phyloP scores from a whole-genome alignment of 2,888 invertebrate genomes.

The Axea sp. region DNA sequence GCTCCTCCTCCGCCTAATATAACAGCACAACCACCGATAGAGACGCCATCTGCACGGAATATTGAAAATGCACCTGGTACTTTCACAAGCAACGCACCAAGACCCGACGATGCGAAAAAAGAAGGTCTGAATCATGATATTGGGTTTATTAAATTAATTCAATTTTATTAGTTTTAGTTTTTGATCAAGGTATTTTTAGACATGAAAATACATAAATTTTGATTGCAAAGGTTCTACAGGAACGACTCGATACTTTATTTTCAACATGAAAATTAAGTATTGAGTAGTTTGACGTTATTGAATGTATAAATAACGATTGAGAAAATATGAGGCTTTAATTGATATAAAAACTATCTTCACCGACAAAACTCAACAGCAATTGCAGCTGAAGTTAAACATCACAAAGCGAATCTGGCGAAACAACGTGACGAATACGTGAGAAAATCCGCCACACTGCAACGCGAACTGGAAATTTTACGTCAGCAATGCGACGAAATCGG shows the following conservation, averaged over 20 bases:
- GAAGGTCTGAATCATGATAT: slow-evolving; percentile 71
- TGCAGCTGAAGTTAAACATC: slow-evolving; percentile 90
- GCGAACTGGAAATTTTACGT: slow-evolving; percentile 88
- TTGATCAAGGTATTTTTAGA: slow-evolving; percentile 1
- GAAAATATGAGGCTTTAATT: slow-evolving; percentile 1
- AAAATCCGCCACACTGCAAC: slow-evolving; percentile 86
- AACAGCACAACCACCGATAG: slow-evolving; percentile 65
- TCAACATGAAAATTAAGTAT: slow-evolving; percentile 6
- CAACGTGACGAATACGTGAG: slow-evolving; percentile 91
- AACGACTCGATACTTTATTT: slow-evolving; percentile 19
- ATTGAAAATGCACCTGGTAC: slow-evolving; percentile 68
- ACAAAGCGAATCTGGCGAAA: slow-evolving; percentile 88
- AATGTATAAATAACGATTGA: slow-evolving; percentile 1
- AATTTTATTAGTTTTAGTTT: slow-evolving; percentile 27
- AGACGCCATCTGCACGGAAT: slow-evolving; percentile 62
- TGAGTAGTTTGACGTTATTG: background rate
- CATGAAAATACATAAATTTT: background rate
- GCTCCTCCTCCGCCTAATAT: slow-evolving; percentile 70
- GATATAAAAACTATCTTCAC: slow-evolving; percentile 32
- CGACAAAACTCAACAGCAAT: slow-evolving; percentile 81
- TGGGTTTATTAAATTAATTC: slow-evolving; percentile 4
- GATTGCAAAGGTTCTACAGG: background rate
- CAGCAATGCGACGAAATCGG: slow-evolving; percentile 89
- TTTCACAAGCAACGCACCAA: slow-evolving; percentile 66
- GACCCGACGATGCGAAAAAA: slow-evolving; percentile 78